A percentile compares a stretch with the other conserved stretches of the same genome.
These are phyloP conservation scores for Spinibarbus caldwelli DNA, from an alignment of 2,797 vertebrate genomes.

Conservation along the genomic window DNA sequence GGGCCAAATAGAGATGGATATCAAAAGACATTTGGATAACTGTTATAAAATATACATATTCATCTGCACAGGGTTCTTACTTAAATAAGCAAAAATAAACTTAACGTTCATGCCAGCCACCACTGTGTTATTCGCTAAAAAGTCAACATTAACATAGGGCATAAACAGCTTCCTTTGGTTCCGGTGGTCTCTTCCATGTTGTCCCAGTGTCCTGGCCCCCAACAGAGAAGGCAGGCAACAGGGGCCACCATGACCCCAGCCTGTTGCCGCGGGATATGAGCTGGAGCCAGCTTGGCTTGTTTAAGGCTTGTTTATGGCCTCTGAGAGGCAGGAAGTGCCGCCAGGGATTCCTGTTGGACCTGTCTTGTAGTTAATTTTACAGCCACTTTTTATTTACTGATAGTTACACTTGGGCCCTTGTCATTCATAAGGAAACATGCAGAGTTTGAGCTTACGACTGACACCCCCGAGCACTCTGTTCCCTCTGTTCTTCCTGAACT, in stretches of 20 bases:
- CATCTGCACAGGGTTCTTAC: neutral
- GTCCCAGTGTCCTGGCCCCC: slow-evolving; percentile 53
- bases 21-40: neutral
- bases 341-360: slow-evolving; percentile 86
- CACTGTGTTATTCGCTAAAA: slow-evolving; percentile 32
- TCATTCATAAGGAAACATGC: slow-evolving; percentile 70
- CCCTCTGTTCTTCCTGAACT: slow-evolving; percentile 29
- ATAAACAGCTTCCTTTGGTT: slow-evolving; percentile 40
- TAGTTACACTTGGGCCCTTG: slow-evolving; percentile 63
- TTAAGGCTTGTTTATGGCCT: slow-evolving; percentile 85
- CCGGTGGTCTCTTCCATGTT: slow-evolving; percentile 53
- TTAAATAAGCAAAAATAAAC: neutral
- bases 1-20: neutral
- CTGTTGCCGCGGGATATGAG: slow-evolving; percentile 72
- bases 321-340: slow-evolving; percentile 86
- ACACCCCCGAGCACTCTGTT: neutral
- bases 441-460: slow-evolving; percentile 54
- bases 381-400: slow-evolving; percentile 75
- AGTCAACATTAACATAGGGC: slow-evolving; percentile 43
- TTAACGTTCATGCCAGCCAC: slow-evolving; percentile 2
- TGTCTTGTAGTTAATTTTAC: slow-evolving; percentile 79
- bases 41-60: neutral
- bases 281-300: slow-evolving; percentile 83
- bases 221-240: slow-evolving; percentile 55
- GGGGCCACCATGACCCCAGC: slow-evolving; percentile 73